Conservation (phyloP, 2,797 vertebrate species). For the Falco novaeseelandiae region DNA sequence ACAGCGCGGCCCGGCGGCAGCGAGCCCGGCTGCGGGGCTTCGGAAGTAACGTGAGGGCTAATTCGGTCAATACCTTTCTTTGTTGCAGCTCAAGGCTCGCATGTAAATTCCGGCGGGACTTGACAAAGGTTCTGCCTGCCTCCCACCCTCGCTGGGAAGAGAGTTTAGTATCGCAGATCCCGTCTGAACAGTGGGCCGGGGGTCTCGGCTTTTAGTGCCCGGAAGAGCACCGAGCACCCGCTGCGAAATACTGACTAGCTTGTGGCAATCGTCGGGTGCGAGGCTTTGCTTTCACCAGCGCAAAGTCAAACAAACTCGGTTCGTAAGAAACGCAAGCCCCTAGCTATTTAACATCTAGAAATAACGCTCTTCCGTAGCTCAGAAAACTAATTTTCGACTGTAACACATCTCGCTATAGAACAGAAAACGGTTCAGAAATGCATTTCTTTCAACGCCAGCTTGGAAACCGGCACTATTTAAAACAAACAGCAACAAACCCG, state of each 20-base stretch:
- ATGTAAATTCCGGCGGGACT: not conserved
- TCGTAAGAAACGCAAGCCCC: not conserved
- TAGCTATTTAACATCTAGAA: not conserved
- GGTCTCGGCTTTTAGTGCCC: not conserved
- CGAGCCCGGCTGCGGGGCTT: not conserved
- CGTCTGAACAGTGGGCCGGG: not conserved
- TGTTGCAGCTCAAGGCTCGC: not conserved
- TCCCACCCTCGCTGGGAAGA: not conserved
- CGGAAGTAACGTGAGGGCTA: rapidly evolving
- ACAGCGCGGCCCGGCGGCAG: not conserved
- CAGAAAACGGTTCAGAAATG: not conserved
- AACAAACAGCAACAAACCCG: not conserved
- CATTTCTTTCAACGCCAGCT: not conserved
- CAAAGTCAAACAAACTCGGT: not conserved
- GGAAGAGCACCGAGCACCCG: not conserved
- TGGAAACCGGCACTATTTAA: not conserved
- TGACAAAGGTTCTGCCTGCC: not conserved
- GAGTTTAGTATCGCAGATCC: not conserved
- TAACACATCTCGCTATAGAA: not conserved
- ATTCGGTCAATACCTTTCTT: not conserved
- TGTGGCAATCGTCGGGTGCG: not conserved
- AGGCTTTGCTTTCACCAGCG: not conserved
- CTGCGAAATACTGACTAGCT: not conserved
- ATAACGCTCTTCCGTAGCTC: not conserved
- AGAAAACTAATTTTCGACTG: not conserved